These are phyloP conservation scores for Erpornis zantholeuca DNA, from an alignment of 2,113 vertebrate genomes.

Conservation along the genomic window DNA sequence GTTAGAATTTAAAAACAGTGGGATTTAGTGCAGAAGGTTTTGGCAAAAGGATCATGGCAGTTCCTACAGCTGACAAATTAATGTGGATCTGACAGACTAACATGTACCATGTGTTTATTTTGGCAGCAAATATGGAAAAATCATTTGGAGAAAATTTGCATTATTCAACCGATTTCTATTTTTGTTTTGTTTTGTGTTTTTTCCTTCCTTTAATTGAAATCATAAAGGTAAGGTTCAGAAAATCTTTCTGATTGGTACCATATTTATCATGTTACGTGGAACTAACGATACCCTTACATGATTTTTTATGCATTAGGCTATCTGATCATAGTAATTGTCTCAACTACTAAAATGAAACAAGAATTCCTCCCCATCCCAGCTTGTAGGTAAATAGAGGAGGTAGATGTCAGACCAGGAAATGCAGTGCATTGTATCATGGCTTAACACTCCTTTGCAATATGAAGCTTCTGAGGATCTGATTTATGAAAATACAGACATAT, in stretches of 20 bases:
- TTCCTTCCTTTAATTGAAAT: constrained; percentile 57
- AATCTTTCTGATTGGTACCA: constrained; percentile 60
- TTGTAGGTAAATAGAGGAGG: not conserved
- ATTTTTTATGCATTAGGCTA: not conserved
- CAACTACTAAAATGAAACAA: not conserved
- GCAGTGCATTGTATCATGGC: not conserved
- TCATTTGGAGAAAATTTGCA: constrained; percentile 73
- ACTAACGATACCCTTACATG: not conserved
- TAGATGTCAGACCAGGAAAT: not conserved
- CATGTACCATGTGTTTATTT: constrained; percentile 76
- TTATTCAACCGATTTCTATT: constrained; percentile 73
- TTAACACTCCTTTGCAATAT: not conserved
- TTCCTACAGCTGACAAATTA: constrained; percentile 75
- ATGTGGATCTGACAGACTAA: constrained; percentile 70
- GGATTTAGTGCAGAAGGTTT: constrained; percentile 78
- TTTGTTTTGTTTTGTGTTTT: constrained; percentile 48
- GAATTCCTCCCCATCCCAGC: not conserved
- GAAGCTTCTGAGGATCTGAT: not conserved
- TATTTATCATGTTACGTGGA: constrained; percentile 25
- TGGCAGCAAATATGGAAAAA: constrained; percentile 82
- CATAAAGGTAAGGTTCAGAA: constrained; percentile 71
- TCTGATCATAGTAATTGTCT: not conserved
- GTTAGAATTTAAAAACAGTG: constrained; percentile 75
- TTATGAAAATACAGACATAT: not conserved
- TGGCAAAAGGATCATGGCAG: constrained; percentile 68